Evolutionary conservation across 2,113 vertebrate genomes (phyloP).

Genomic region (Mugil cephalus): DNA sequence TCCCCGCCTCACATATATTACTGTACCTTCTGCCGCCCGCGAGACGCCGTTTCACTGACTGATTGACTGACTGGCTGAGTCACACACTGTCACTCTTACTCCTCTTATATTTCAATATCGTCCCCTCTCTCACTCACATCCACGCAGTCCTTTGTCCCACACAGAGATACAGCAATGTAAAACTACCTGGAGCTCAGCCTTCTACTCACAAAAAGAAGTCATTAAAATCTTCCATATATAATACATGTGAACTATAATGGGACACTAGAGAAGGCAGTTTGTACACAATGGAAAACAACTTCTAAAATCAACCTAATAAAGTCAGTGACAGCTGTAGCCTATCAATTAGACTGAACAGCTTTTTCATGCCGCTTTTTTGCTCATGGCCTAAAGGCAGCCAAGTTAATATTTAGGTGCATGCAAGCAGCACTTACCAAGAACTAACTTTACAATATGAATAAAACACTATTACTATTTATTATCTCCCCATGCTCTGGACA

Average conservation of each 20-base stretch:
- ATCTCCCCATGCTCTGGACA: too few species aligned
- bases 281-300: neutral
- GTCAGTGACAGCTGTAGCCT: too few species aligned
- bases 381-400: neutral
- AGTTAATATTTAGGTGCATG: neutral
- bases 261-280: too few species aligned
- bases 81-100: conserved; percentile 54
- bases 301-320: neutral
- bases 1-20: conserved; percentile 44
- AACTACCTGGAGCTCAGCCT: neutral
- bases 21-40: conserved; percentile 57
- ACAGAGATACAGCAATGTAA: neutral
- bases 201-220: neutral
- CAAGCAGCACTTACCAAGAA: too few species aligned
- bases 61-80: conserved; percentile 58
- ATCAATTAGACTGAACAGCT: too few species aligned
- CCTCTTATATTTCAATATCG: conserved; percentile 67
- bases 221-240: neutral
- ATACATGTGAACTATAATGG: too few species aligned
- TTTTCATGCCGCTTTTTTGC: too few species aligned
- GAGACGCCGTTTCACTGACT: conserved; percentile 55
- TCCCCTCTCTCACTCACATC: conserved; percentile 14
- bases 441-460: too few species aligned
- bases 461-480: too few species aligned
- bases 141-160: conserved; percentile 19